Base-by-base conservation (phyloP, 92 coral and sea anemone genomes). In the Heteractis magnifica region DNA sequence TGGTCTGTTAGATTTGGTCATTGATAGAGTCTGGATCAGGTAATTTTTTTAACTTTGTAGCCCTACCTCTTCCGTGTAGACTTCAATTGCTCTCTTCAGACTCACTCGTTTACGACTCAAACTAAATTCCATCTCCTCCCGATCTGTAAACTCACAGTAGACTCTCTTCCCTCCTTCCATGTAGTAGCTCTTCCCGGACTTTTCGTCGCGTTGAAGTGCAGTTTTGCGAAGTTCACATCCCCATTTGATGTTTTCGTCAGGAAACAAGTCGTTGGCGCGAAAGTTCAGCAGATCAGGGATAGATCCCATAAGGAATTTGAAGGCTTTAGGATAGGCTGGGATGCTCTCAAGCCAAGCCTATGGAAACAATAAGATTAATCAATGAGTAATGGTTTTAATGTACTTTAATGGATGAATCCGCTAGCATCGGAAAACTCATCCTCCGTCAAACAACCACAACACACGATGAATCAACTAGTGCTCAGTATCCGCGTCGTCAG, bases 321-420 rank as follows among this genome's bases (percentile, higher is more conserved):
- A 90, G 20, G 93, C 91, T 56, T 90, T 90, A 26, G 93, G 93
- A 77, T 87, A 90, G 65, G 64, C 65, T 19, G 86, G 80, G 21
- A 90, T 90, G 14, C 88, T 82, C 9, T 51, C 71, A 52, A 90
- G 88, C 91, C 93, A 90, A 13, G 77, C 86, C 86, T 72, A 13
- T 41, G 1, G 64, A 10, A 11, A 12, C 13, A 58, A 58, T 58
- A 58, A 34, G 44, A 58, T 58, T 58, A 58, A 15, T 5, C 13
- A 58, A 11, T 58, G n/a, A 58, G 16, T 58, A 2, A 34, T 34
- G 44, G 44, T 34, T 34, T 34, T 34, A 34, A 34, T 34, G 44
- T 34, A 34, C 44, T 34, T 34, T 34, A 34, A 26, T 26, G 26
- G 26, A 26, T 26, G 26, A 26, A 26, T 26, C 26, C 26, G 26